Conservation (phyloP, 2,797 vertebrate species). For the Alcedo quadribrachys region DNA sequence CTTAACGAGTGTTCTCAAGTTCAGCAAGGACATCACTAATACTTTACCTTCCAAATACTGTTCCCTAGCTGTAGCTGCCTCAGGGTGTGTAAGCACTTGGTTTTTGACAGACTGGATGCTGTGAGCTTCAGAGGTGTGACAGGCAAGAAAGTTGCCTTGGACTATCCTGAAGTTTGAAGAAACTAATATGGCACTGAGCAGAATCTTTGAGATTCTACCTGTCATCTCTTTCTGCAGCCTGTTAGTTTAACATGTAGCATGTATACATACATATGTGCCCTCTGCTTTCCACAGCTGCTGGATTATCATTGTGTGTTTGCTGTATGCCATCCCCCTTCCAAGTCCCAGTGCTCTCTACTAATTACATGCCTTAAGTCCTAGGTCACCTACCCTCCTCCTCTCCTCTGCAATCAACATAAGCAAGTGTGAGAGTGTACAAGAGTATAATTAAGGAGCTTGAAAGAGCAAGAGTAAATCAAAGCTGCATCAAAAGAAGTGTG, state of each 20-base stretch:
- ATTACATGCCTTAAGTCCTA: background rate
- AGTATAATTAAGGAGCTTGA: background rate
- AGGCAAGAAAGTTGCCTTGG: background rate
- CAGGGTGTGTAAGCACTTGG: background rate
- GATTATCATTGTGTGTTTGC: background rate
- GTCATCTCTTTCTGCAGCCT: background rate
- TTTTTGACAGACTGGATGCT: background rate
- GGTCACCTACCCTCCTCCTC: background rate
- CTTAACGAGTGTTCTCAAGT: slow-evolving; percentile 27
- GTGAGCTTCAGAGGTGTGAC: background rate
- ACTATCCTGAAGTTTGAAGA: background rate
- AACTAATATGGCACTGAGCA: background rate
- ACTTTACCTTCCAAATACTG: background rate
- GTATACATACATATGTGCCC: fast-evolving
- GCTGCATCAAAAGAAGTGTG: no score
- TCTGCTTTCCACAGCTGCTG: background rate
- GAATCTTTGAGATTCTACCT: background rate
- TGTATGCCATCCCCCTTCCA: background rate
- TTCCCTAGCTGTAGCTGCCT: background rate
- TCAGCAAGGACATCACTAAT: slow-evolving; percentile 5
- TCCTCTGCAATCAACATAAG: background rate
- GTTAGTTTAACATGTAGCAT: background rate
- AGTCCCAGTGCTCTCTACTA: background rate
- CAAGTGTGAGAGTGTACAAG: background rate
- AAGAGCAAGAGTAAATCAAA: background rate